Evolutionary conservation across 2,888 invertebrate genomes (phyloP).

Genomic region (Helobdella robusta): DNA sequence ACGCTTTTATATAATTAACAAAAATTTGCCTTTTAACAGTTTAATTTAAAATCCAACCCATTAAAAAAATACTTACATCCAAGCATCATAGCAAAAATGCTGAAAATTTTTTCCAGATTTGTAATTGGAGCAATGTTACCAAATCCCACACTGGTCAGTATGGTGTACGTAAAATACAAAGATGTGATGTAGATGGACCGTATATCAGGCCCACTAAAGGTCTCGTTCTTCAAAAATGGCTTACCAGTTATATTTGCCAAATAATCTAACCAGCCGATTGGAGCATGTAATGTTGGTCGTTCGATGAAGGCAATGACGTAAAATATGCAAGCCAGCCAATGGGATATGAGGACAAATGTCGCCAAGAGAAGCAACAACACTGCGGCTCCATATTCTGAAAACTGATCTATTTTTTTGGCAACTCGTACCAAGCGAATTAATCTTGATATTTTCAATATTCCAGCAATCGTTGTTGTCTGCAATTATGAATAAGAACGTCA

Average conservation of each 20-base stretch:
- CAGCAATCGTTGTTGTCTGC: slow-evolving; percentile 49
- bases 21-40: too few relatives aligned
- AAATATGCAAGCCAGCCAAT: slow-evolving; percentile 51
- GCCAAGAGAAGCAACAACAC: slow-evolving; percentile 48
- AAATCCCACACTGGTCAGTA: slow-evolving; percentile 49
- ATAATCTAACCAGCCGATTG: slow-evolving; percentile 46
- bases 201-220: slow-evolving; percentile 46
- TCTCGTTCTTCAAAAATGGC: slow-evolving; percentile 44
- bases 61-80: slow-evolving; percentile 44
- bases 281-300: slow-evolving; percentile 25
- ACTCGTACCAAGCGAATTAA: slow-evolving; percentile 46
- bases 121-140: slow-evolving; percentile 50
- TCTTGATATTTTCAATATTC: slow-evolving; percentile 47
- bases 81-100: slow-evolving; percentile 49
- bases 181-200: slow-evolving; percentile 48
- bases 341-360: slow-evolving; percentile 47
- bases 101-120: slow-evolving; percentile 49
- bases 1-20: too few relatives aligned
- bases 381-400: slow-evolving; percentile 49
- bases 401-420: slow-evolving; percentile 48
- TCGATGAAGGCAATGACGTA: slow-evolving; percentile 49
- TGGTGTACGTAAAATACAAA: slow-evolving; percentile 49
- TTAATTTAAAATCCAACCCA: too few relatives aligned
- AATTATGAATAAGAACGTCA: not conserved
- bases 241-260: slow-evolving; percentile 42